Percentiles rank a stretch among this genome's conserved stretches.
Conservation (phyloP, 2,113 vertebrate species). For the Oreochromis tanganicae region DNA sequence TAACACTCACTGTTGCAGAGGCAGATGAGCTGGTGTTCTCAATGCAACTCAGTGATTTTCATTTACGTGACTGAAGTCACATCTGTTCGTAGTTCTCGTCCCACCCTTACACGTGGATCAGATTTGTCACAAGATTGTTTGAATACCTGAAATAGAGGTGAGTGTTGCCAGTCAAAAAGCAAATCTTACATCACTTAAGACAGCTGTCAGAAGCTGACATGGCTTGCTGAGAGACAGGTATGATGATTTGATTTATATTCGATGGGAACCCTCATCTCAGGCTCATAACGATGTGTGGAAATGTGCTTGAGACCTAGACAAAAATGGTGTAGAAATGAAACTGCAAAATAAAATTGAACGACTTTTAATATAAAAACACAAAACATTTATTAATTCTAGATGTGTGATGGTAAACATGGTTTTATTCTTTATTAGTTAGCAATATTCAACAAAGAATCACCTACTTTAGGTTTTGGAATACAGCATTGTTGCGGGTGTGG, state of each 20-base stretch:
- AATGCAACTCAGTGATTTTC: not conserved
- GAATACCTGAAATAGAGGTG: conserved; percentile 1
- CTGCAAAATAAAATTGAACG: not conserved
- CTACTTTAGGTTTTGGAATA: not conserved
- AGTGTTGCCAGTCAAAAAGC: conserved; percentile 3
- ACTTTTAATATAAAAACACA: not conserved
- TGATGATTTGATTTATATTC: not conserved
- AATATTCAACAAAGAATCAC: not conserved
- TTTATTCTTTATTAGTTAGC: not conserved
- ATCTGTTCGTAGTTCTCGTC: not conserved
- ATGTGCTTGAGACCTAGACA: not conserved
- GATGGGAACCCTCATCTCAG: not conserved
- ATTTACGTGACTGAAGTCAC: not conserved
- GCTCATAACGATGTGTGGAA: not conserved
- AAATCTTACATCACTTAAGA: conserved; percentile 12
- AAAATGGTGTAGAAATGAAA: fast-evolving
- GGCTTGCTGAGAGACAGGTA: not conserved
- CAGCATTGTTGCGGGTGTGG: no score
- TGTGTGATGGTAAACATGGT: not conserved
- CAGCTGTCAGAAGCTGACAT: conserved; percentile 10
- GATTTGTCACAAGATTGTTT: not conserved
- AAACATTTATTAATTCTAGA: not conserved
- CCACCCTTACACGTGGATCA: not conserved
- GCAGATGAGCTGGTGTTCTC: not conserved
- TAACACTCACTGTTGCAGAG: not conserved